A percentile compares a stretch with the other conserved stretches of the same genome.
These are phyloP conservation scores for Falco columbarius DNA, from an alignment of 2,797 vertebrate species.

Conservation along the genomic window DNA sequence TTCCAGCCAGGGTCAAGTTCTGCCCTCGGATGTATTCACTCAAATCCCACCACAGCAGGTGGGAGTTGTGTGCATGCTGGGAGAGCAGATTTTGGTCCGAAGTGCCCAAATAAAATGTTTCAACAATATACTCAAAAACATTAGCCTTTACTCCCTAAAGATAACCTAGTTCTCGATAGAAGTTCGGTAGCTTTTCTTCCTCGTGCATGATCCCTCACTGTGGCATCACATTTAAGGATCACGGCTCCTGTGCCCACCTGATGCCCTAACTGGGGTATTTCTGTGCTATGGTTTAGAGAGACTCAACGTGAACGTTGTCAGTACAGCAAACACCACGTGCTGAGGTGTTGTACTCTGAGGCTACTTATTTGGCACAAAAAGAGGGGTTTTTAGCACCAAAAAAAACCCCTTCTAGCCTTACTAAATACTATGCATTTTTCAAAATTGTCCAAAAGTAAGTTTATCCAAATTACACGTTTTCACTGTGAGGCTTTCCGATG, in stretches of 20 bases:
- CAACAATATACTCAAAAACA: neutral
- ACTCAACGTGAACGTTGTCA: neutral
- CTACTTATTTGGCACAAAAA: neutral
- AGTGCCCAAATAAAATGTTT: neutral
- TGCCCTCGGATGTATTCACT: conserved; percentile 30
- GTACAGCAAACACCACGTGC: neutral
- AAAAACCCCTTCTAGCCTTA: neutral
- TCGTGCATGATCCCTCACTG: conserved; percentile 33
- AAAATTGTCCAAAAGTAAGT: neutral
- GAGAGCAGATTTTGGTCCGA: conserved; percentile 22
- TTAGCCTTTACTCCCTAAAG: neutral
- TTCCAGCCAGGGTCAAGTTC: conserved; percentile 44
- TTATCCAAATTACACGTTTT: neutral
- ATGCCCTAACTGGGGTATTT: conserved; percentile 61
- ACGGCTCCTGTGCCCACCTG: neutral
- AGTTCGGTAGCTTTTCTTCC: neutral
- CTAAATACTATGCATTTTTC: neutral
- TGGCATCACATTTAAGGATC: conserved; percentile 31
- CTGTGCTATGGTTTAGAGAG: neutral
- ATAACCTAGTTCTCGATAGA: neutral
- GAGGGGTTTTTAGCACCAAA: neutral
- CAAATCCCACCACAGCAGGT: conserved; percentile 1
- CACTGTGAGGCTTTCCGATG: neutral
- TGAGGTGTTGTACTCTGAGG: neutral
- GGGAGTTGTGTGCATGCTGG: conserved; percentile 25